Evolutionary conservation across 2,113 vertebrate genomes (phyloP).

Genomic region (Benitochromis conjunctus): DNA sequence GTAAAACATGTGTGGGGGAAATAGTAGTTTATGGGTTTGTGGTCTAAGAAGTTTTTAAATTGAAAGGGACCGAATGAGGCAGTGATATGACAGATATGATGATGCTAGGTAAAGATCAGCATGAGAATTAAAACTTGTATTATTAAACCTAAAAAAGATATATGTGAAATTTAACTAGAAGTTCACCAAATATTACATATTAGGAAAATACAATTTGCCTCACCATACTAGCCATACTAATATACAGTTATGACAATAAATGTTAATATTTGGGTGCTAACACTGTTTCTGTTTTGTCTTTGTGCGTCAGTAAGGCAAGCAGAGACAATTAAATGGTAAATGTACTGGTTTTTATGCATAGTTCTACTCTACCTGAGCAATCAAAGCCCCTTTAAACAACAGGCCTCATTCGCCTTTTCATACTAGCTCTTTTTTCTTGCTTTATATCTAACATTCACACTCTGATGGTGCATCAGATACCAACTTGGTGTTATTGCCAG

Average conservation of each 20-base stretch:
- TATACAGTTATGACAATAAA: neutral
- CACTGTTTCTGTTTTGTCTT: neutral
- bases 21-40: rapidly evolving
- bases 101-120: neutral
- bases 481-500: neutral
- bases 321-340: neutral
- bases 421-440: neutral
- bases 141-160: neutral
- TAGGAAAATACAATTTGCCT: too few relatives aligned
- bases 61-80: neutral
- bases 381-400: neutral
- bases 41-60: neutral
- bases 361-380: neutral
- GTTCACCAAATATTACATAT: too few relatives aligned
- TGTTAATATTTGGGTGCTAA: neutral
- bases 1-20: neutral
- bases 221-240: neutral
- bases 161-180: neutral
- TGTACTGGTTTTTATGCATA: neutral
- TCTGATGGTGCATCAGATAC: neutral
- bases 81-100: rapidly evolving
- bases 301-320: neutral
- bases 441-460: neutral
- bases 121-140: neutral
- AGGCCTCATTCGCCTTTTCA: neutral